Evolutionary conservation across 2,888 invertebrate species (phyloP), one percentile per base, ranked within the genome.

Genomic region (Odontomyia ornata): DNA sequence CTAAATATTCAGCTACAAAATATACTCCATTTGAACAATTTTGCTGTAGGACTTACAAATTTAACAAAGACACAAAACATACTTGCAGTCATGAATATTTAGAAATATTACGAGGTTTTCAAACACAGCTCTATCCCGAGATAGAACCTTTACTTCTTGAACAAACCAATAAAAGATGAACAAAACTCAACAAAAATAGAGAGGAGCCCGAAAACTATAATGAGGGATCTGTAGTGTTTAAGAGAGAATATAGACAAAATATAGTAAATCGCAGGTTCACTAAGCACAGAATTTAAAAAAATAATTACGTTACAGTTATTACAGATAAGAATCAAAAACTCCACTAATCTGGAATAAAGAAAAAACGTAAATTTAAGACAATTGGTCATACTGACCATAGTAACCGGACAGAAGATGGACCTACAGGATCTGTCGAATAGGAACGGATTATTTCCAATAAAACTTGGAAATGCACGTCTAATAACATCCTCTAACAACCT

Each of bases 1-100:
- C 78, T 1, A 77, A 77, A n/a, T 75, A 79, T 46, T 78, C 76
- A 1, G 11, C 71, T 15, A 78, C 77, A 15, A 78, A 77, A 23
- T 43, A 67, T 36, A 79, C 79, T 1, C 76, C 77, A 1, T 78
- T 67, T 28, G 76, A 76, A 65, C 36, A 76, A 15, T 76, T 77
- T 21, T 77, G 64, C 36, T 69, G 62, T 0, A 56, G 75, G 36
- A 73, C 67, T 3, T 77, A 75, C 36, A 79, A 76, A 28, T 77
- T 79, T 23, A 69, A 23, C 1, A 79, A 76, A 71, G 77, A 36
- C 11, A 23, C 71, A 11, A 62, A 67, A 7, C 60, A 36, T 21
- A 76, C 60, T 0, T 69, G 47, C 18, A 73, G 60, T 15, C 77
- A 76, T 46, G 77, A 72, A 56, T 77, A 77, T 36, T 52, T 79